Evolutionary conservation across 1,140 invertebrate genomes (phyloP).

Genomic region (Drosophila sulfurigaster): DNA sequence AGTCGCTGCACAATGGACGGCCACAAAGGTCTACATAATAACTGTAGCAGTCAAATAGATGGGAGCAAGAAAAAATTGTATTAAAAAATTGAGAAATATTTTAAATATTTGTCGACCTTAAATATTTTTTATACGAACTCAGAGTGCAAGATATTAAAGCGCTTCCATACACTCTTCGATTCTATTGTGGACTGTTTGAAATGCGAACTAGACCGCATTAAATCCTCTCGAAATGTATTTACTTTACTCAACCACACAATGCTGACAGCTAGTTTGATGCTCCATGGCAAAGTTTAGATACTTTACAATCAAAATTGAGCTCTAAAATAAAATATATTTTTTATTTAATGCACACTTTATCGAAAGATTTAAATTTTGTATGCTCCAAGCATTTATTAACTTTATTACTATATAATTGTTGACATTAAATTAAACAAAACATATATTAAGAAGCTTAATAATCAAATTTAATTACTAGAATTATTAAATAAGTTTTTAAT

Average conservation of each 20-base stretch:
- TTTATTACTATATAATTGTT: too few relatives aligned
- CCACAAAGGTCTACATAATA: constrained; percentile 52
- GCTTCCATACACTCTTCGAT: background rate
- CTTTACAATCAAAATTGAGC: constrained; percentile 13
- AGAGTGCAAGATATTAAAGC: constrained; percentile 31
- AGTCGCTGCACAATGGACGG: constrained; percentile 47
- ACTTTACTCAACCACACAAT: constrained; percentile 17
- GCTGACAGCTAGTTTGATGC: background rate
- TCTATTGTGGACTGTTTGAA: constrained; percentile 19
- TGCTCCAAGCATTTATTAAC: too few relatives aligned
- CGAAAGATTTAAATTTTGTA: background rate
- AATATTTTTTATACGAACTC: constrained; percentile 40
- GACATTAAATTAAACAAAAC: too few relatives aligned
- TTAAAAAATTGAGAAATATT: constrained; percentile 65
- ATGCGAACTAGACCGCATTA: constrained; percentile 26
- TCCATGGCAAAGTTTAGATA: background rate
- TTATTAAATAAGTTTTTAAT: background rate
- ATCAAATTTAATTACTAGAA: too few relatives aligned
- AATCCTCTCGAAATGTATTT: constrained; percentile 54
- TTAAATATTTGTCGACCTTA: constrained; percentile 71
- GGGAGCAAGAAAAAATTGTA: constrained; percentile 28
- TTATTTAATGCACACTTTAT: background rate
- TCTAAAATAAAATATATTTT: too few relatives aligned
- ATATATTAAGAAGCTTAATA: too few relatives aligned
- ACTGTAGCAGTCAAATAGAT: constrained; percentile 22